Evolutionary conservation across 2,888 invertebrate genomes (phyloP), one percentile per base, ranked within the genome.

Genomic region (Eueremaeus valkanovi): DNA sequence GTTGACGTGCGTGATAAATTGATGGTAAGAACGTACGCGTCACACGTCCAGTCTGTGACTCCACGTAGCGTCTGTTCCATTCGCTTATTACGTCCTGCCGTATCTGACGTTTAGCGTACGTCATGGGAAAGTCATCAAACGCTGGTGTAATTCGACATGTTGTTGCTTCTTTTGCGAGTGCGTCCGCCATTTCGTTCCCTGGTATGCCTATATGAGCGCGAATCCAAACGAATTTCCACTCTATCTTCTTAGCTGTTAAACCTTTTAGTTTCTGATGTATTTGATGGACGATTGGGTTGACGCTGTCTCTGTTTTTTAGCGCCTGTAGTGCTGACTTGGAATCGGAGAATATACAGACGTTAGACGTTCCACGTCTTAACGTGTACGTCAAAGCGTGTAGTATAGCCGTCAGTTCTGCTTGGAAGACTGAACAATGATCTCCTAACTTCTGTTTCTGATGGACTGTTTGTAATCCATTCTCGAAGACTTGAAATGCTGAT

Each of bases 381-480:
- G n/a, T 9, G 11, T 8, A 42, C 9, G 8, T 49, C 13, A 72
- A 16, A 11, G 49, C 72, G 8, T 51, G 5, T 9, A 11, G 3
- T 5, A 73, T 51, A 1, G 55, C 73, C 2, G 55, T n/a, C 5
- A 73, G 5, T 55, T 55, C 74, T 18, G 74, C 74, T 42, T 74
- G 74, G n/a, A 42, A 45, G 1, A 74, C 21, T 13, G 74, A 40
- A 33, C 74, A 74, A 40, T 74, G 33, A 13, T 16, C 5, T n/a
- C n/a, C 74, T 6, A 74, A 33, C 18, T 45, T 45, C 6, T 45
- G 18, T 49, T 13, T n/a, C 5, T 18, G 16, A 18, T 8, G 5
- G 8, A 5, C 18, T 49, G 5, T n/a, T 13, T 49, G 3, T 8
- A n/a, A 5, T 49, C 49, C 29, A 29, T 24, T 18, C 0, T 1